Percentiles rank a stretch among this genome's conserved stretches.
Conservation (phyloP, 1,140 invertebrate genomes). For the Zaprionus inermis region DNA sequence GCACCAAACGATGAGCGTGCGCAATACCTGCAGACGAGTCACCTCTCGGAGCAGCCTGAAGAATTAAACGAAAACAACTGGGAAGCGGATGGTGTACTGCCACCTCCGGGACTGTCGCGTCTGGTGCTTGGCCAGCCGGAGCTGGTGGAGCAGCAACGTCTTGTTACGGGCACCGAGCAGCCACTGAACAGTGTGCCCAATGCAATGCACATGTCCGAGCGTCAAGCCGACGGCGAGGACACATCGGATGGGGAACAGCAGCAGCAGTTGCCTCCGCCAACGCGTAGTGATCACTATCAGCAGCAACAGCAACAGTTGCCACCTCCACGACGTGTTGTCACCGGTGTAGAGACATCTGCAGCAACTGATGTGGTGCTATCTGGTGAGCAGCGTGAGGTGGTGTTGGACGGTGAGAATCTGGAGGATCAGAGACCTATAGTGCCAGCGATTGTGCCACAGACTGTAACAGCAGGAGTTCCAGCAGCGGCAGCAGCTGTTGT, state of each 20-base stretch:
- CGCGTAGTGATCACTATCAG: constrained; percentile 39
- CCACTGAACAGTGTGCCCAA: constrained; percentile 79
- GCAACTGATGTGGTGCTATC: constrained; percentile 35
- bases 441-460: constrained; percentile 11
- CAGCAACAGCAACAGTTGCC: constrained; percentile 34
- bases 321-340: constrained; percentile 57
- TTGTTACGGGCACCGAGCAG: constrained; percentile 76
- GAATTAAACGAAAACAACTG: constrained; percentile 63
- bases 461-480: constrained; percentile 9
- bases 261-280: not conserved
- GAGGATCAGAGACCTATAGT: constrained; percentile 82
- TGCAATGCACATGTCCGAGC: constrained; percentile 71
- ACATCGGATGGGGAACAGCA: constrained; percentile 68
- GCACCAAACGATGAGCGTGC: constrained; percentile 87
- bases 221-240: constrained; percentile 82
- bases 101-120: constrained; percentile 87
- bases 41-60: constrained; percentile 86
- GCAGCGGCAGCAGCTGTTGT: not conserved
- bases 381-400: constrained; percentile 85
- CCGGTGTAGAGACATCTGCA: constrained; percentile 57
- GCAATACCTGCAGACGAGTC: constrained; percentile 90
- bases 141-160: constrained; percentile 84
- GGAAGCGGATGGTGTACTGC: constrained; percentile 79
- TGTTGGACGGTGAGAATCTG: constrained; percentile 86
- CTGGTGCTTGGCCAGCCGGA: constrained; percentile 88